phyloP scores from a whole-genome alignment of 2,888 invertebrate species.

The Iphiclides podalirius region DNA sequence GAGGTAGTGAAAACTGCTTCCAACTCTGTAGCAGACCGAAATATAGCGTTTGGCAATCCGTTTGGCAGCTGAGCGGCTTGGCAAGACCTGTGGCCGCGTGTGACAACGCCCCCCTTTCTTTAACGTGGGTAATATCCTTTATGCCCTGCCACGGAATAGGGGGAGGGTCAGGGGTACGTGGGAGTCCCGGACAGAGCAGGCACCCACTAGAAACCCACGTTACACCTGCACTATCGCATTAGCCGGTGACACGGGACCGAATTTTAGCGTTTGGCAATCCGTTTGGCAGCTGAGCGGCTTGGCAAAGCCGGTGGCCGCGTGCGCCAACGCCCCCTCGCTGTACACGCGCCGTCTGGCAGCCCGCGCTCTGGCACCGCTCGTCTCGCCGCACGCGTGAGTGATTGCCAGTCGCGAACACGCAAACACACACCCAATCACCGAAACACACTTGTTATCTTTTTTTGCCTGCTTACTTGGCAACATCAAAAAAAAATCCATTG shows the following conservation, averaged over 20 bases:
- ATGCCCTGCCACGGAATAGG: no score
- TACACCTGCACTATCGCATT: no score
- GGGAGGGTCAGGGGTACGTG: no score
- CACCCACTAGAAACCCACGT: no score
- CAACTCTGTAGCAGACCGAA: no score
- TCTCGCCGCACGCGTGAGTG: constrained; percentile 41
- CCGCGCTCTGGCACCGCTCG: constrained; percentile 71
- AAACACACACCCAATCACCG: background rate
- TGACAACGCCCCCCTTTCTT: constrained; percentile 82
- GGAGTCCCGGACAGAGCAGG: no score
- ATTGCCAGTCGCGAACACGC: no score
- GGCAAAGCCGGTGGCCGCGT: constrained; percentile 82
- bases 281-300: constrained; percentile 54
- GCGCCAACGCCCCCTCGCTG: constrained; percentile 83
- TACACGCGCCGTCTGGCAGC: constrained; percentile 87
- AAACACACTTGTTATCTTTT: background rate
- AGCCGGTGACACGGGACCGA: no score
- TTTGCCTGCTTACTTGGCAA: no score
- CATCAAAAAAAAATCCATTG: no score
- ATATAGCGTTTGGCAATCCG: background rate
- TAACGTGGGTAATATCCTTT: no score
- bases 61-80: constrained; percentile 56
- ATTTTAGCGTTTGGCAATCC: background rate
- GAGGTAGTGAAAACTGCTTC: no score
- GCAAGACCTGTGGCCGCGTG: constrained; percentile 83